These are phyloP conservation scores for Anas bahamensis DNA, from an alignment of 2,797 vertebrate genomes.

Conservation along the genomic window DNA sequence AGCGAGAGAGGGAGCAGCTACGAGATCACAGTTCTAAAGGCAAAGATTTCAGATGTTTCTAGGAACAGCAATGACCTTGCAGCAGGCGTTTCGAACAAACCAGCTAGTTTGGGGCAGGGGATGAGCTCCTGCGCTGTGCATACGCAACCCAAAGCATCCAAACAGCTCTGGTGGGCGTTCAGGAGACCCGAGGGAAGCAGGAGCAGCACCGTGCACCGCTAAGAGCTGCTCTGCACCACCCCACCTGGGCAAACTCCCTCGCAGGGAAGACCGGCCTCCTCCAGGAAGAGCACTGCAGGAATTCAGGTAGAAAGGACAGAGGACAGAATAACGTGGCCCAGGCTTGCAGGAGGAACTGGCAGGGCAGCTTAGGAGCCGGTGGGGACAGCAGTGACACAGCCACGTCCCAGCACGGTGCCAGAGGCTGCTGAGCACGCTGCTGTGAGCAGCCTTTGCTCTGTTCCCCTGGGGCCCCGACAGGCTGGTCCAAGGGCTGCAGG, in stretches of 20 bases:
- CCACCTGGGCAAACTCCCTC: not conserved
- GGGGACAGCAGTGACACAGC: not conserved
- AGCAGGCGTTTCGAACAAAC: not conserved
- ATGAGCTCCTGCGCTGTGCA: not conserved
- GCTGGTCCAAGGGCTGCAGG: not conserved
- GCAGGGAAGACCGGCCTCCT: not conserved
- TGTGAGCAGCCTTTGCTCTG: not conserved
- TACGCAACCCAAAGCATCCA: accelerated
- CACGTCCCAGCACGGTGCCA: accelerated
- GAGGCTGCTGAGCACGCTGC: not conserved
- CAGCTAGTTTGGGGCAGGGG: not conserved
- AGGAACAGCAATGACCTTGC: not conserved
- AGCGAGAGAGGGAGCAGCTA: not conserved
- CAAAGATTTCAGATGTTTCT: not conserved
- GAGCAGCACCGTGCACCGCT: accelerated
- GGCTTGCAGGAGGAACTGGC: not conserved
- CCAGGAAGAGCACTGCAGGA: not conserved
- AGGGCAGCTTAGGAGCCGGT: not conserved
- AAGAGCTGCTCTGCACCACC: not conserved
- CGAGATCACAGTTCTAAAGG: accelerated
- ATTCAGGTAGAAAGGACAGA: not conserved
- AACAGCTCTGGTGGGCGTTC: accelerated
- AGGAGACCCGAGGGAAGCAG: not conserved
- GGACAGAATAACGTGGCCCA: not conserved
- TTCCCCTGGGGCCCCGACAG: not conserved